Conservation (phyloP, 1,140 invertebrate species). For the Euura saliciscinereae region DNA sequence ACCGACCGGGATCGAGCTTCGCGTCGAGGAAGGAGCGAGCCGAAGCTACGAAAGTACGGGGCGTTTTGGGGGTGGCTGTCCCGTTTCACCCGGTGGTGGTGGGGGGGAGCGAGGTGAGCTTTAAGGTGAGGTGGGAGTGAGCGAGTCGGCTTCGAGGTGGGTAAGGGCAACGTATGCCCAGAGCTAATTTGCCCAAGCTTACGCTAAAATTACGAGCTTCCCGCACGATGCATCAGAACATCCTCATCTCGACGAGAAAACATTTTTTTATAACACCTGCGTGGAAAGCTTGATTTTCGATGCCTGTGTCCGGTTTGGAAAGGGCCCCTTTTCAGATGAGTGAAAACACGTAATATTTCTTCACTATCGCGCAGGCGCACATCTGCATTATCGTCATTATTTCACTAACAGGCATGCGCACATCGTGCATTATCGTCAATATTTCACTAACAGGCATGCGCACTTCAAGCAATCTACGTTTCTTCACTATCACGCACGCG, state of each 20-base stretch:
- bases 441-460: too few relatives aligned
- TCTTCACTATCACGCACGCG: too few relatives aligned
- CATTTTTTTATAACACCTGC: too few relatives aligned
- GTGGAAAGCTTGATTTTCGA: too few relatives aligned
- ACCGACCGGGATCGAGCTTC: slow-evolving; percentile 24
- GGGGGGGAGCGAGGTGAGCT: slow-evolving; percentile 9
- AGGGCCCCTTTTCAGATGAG: too few relatives aligned
- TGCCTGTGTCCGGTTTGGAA: too few relatives aligned
- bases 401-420: too few relatives aligned
- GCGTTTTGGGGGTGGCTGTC: background rate
- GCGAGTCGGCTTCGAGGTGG: background rate
- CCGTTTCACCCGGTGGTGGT: background rate
- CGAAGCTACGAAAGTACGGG: background rate
- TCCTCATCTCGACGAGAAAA: slow-evolving; percentile 25
- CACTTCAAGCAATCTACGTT: too few relatives aligned
- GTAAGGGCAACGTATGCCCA: slow-evolving; percentile 49
- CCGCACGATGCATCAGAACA: slow-evolving; percentile 50
- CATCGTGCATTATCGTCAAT: too few relatives aligned
- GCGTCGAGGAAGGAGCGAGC: slow-evolving; percentile 18
- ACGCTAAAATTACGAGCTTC: slow-evolving; percentile 48
- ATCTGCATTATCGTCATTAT: too few relatives aligned
- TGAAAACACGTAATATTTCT: too few relatives aligned
- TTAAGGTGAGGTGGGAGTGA: slow-evolving; percentile 11
- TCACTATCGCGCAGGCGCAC: too few relatives aligned
- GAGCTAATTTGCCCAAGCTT: slow-evolving; percentile 56